Evolutionary conservation across 2,797 vertebrate species (phyloP), one percentile per base, ranked within the genome.

Genomic region (Esox lucius): DNA sequence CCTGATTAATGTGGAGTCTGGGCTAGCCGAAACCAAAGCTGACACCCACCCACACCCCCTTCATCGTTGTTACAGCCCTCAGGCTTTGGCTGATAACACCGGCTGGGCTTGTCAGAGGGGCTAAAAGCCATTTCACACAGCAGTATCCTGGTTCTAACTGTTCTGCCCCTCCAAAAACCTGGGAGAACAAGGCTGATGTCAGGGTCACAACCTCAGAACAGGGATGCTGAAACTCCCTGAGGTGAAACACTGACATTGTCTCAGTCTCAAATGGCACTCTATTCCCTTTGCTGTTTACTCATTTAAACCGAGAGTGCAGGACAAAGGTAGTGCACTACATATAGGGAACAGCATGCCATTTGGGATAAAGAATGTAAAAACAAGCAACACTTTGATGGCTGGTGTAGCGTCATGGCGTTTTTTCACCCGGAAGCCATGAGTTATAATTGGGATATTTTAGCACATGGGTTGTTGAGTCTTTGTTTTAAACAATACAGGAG

Each of bases 111-210:
- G 78, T 83, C 81, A 81, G 84, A 87, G 84, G 75, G 75, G 73
- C 80, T 84, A 85, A 90, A 90, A 88, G 89, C 85, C 84, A 89
- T 77, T 86, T 87, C 81, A 82, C 80, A 85, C 70, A 81, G 71
- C 80, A 78, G 79, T 75, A 83, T 83, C 83, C 83, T 81, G 77
- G 73, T 79, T 68, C 76, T 87, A 89, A 88, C 42, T 46, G 42
- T 46, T 83, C 76, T 76, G 75, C 48, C 77, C 42, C 77, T 83
- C 72, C 35, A 86, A 84, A 35, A 71, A 42, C 81, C 77, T 81
- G 22, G 26, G 72, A 83, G 61, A 62, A 46, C 74, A 71, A 70
- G 73, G 28, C 75, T 71, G 77, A 71, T 42, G 56, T 80, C 75
- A 22, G 9, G 11, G 56, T 26, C 56, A 12, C 26, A 24, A 16